phyloP scores from a whole-genome alignment of 2,113 vertebrate genomes.

The Hippocampus comes region DNA sequence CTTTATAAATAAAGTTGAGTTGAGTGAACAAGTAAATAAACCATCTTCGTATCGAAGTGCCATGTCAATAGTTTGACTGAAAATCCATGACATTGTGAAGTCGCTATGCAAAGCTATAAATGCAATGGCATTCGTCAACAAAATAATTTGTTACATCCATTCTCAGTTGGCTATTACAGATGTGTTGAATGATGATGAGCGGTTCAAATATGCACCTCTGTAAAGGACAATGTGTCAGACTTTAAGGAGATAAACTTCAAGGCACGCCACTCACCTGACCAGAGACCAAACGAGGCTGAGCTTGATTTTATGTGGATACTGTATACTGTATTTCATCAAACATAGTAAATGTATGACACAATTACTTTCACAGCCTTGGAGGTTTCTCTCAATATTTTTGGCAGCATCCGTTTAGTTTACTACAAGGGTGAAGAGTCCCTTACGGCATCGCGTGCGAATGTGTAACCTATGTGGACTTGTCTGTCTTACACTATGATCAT shows the following conservation, averaged over 20 bases:
- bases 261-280: constrained; percentile 41
- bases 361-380: constrained; percentile 49
- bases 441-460: constrained; percentile 42
- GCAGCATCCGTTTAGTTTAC: constrained; percentile 56
- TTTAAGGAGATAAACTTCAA: constrained; percentile 1
- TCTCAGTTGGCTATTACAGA: too few species aligned
- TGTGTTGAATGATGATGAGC: too few species aligned
- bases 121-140: background rate
- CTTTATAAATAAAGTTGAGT: too few species aligned
- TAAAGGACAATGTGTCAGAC: too few species aligned
- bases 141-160: background rate
- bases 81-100: too few species aligned
- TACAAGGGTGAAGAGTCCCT: constrained; percentile 47
- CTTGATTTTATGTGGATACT: constrained; percentile 30
- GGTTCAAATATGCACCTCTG: too few species aligned
- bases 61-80: too few species aligned
- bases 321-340: constrained; percentile 29
- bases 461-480: constrained; percentile 69
- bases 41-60: too few species aligned
- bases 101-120: too few species aligned
- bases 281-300: constrained; percentile 30
- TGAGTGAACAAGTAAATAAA: too few species aligned
- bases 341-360: constrained; percentile 22
- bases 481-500: constrained; percentile 65
- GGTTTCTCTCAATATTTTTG: constrained; percentile 46